Evolutionary conservation across 2,888 invertebrate species (phyloP).

Genomic region (Crematogaster levior): DNA sequence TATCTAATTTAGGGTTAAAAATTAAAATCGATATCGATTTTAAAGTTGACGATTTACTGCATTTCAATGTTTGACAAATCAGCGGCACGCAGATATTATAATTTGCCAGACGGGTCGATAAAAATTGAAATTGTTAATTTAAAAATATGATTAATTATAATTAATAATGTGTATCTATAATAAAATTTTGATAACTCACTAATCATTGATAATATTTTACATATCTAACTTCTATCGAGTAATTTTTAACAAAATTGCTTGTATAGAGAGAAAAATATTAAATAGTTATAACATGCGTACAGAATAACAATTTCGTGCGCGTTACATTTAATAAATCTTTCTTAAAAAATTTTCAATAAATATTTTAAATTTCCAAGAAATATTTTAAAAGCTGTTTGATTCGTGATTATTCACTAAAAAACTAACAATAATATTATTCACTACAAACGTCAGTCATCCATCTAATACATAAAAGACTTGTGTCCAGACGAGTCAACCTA

Average conservation of each 20-base stretch:
- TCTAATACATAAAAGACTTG: background rate
- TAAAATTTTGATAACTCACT: background rate
- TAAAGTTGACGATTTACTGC: no score
- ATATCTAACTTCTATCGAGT: background rate
- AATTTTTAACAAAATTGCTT: background rate
- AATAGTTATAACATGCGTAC: background rate
- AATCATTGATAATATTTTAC: background rate
- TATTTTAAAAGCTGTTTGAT: no score
- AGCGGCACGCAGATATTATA: no score
- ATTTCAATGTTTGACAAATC: no score
- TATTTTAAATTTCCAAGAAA: no score
- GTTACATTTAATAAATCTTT: background rate
- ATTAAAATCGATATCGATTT: no score
- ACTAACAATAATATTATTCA: no score
- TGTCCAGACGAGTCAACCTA: background rate
- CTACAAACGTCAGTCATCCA: background rate
- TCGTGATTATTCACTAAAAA: no score
- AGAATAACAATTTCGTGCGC: background rate
- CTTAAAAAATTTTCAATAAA: no score
- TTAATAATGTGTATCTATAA: background rate
- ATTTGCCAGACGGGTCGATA: no score
- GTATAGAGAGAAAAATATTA: background rate
- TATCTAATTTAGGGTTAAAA: no score
- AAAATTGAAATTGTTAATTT: no score
- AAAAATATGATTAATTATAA: background rate